Evolutionary conservation across 2,797 vertebrate species (phyloP).

Genomic region (Luscinia luscinia): DNA sequence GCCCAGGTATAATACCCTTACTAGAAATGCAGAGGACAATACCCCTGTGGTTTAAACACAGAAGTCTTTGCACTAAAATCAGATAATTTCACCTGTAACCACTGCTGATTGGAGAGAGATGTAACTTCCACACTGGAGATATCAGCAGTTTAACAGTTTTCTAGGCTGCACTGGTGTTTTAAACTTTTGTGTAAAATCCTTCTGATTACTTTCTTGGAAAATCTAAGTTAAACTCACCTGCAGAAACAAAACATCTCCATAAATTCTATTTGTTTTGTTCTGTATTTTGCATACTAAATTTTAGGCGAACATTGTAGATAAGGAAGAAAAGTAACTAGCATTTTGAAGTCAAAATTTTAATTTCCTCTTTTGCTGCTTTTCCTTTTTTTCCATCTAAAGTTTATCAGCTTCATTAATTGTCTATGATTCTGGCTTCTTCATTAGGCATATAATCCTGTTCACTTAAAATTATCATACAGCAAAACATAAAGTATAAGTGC

Average conservation of each 20-base stretch:
- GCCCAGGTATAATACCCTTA: neutral
- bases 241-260: neutral
- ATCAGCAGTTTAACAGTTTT: neutral
- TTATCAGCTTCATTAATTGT: neutral
- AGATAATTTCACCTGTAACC: neutral
- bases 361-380: neutral
- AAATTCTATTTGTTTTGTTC: neutral
- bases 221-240: neutral
- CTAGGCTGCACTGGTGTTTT: fast-evolving
- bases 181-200: neutral
- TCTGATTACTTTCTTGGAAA: neutral
- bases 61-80: neutral
- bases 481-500: neutral
- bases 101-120: neutral
- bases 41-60: neutral
- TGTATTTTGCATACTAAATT: neutral
- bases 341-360: neutral
- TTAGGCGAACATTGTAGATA: neutral
- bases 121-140: neutral
- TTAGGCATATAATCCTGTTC: neutral
- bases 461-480: neutral
- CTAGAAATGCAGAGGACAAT: neutral
- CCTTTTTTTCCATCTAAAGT: neutral
- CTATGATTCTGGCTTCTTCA: neutral
- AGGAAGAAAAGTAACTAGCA: neutral